Percentiles rank a stretch among this genome's conserved stretches.
phyloP scores from a whole-genome alignment of 2,888 invertebrate genomes.

The Amiota minor region DNA sequence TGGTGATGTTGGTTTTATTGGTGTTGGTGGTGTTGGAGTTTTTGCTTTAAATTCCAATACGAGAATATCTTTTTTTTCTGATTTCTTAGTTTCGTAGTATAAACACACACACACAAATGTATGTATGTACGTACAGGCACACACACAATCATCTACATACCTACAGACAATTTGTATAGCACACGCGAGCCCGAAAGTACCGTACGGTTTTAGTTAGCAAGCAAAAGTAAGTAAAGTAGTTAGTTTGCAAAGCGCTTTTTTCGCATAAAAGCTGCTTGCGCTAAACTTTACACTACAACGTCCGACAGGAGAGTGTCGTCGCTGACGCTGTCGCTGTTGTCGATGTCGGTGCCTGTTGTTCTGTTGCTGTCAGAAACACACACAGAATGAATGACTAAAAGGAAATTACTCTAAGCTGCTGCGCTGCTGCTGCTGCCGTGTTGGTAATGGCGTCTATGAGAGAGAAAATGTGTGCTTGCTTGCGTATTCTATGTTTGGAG shows the following conservation, averaged over 20 bases:
- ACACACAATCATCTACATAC: background rate
- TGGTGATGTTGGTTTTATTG: background rate
- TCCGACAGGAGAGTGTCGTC: slow-evolving; percentile 59
- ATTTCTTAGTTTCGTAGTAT: slow-evolving; percentile 39
- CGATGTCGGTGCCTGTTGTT: too few species aligned
- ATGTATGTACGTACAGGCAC: background rate
- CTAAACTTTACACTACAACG: slow-evolving; percentile 57
- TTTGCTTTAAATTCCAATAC: slow-evolving; percentile 30
- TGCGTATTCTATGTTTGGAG: slow-evolving; percentile 25
- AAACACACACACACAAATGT: slow-evolving; percentile 15
- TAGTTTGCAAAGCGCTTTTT: background rate
- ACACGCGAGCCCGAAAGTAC: too few species aligned
- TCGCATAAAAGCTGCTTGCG: background rate
- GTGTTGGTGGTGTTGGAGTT: background rate
- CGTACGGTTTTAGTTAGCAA: slow-evolving; percentile 34
- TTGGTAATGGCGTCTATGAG: too few species aligned
- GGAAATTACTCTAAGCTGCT: background rate
- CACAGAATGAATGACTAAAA: background rate
- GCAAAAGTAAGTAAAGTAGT: slow-evolving; percentile 34
- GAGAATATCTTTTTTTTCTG: slow-evolving; percentile 32
- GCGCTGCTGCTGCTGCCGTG: too few species aligned
- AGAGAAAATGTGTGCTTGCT: background rate
- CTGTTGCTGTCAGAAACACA: too few species aligned
- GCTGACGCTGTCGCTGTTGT: slow-evolving; percentile 18
- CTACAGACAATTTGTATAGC: background rate